Conservation (phyloP, 2,888 invertebrate genomes). For the Plagiodera versicolora region DNA sequence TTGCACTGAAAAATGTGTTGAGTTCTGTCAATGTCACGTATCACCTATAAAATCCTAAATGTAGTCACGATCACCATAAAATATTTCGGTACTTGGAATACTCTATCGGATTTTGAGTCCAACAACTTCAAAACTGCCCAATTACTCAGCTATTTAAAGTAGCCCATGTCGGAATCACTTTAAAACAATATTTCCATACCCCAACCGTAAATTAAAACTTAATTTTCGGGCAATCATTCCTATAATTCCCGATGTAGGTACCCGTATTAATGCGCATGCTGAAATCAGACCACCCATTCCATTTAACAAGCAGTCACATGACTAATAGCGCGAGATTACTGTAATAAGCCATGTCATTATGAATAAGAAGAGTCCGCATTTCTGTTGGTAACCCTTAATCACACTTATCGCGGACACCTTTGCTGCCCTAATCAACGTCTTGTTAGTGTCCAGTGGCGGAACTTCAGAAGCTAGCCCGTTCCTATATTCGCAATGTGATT, state of each 20-base stretch:
- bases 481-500: too few relatives aligned
- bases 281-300: conserved; percentile 45
- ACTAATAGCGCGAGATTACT: conserved; percentile 51
- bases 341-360: conserved; percentile 50
- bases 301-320: conserved; percentile 48
- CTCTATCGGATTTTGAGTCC: too few relatives aligned
- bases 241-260: neutral
- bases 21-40: too few relatives aligned
- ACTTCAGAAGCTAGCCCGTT: too few relatives aligned
- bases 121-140: too few relatives aligned
- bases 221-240: neutral
- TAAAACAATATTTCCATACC: neutral
- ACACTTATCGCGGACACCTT: conserved; percentile 50
- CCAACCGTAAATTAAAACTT: neutral
- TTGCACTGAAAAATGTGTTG: too few relatives aligned
- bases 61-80: too few relatives aligned
- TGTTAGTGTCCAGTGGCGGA: conserved; percentile 42
- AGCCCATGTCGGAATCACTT: neutral
- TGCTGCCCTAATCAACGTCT: conserved; percentile 48
- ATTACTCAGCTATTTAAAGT: too few relatives aligned
- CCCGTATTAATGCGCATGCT: conserved; percentile 10
- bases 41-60: too few relatives aligned
- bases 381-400: conserved; percentile 46
- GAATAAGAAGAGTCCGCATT: conserved; percentile 38
- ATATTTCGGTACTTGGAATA: too few relatives aligned